These are phyloP conservation scores for Mustela nigripes DNA, from an alignment of 2,113 vertebrate species.

Conservation along the genomic window DNA sequence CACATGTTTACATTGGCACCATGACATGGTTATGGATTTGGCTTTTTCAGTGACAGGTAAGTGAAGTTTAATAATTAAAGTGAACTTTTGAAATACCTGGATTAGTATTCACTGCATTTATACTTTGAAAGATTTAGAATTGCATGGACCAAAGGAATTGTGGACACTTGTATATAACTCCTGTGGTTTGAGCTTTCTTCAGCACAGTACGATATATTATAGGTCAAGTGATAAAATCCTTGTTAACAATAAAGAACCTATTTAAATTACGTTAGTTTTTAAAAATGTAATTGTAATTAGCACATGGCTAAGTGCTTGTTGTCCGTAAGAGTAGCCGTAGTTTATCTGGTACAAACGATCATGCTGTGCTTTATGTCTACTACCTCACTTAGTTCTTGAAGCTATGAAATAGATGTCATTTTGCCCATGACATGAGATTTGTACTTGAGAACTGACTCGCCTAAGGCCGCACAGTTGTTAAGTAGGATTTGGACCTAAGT, in stretches of 20 bases:
- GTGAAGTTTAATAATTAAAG: slow-evolving; percentile 28
- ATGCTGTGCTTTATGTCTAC: neutral
- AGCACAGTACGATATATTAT: neutral
- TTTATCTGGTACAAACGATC: neutral
- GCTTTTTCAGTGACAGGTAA: slow-evolving; percentile 95
- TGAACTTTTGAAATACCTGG: neutral
- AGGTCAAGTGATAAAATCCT: neutral
- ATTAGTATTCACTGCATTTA: neutral
- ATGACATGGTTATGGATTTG: slow-evolving; percentile 91
- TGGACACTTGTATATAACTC: neutral
- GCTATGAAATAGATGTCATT: neutral
- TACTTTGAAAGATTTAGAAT: slow-evolving; percentile 6
- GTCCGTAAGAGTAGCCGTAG: neutral
- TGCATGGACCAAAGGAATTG: neutral
- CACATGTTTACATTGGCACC: slow-evolving; percentile 96
- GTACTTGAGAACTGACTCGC: neutral
- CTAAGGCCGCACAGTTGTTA: neutral
- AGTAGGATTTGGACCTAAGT: neutral
- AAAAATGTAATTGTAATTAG: neutral
- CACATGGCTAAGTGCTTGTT: neutral
- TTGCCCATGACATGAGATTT: neutral
- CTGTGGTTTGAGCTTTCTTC: neutral
- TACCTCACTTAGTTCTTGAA: neutral
- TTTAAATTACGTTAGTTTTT: neutral
- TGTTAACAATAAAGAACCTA: neutral